Evolutionary conservation across 2,113 vertebrate species (phyloP).

Genomic region (Piprites chloris): DNA sequence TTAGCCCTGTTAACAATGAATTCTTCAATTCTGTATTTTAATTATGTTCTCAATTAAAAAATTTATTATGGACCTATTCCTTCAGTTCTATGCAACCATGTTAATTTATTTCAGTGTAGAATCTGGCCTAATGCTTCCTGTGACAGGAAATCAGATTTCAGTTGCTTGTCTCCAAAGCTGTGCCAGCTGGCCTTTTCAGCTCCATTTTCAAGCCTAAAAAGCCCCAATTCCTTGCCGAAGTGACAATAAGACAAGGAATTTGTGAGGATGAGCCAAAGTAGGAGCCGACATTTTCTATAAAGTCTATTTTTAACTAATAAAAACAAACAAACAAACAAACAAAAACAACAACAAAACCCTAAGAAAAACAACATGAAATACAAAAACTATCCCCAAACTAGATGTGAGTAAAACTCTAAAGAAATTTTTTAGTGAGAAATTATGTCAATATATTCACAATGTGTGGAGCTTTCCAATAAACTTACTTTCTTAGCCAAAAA

Average conservation of each 20-base stretch:
- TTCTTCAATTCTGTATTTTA: neutral
- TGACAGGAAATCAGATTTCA: neutral
- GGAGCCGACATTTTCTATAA: neutral
- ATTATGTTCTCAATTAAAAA: neutral
- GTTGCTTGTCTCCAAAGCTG: fast-evolving
- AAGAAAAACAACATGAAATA: neutral
- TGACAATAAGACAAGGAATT: neutral
- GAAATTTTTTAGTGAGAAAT: neutral
- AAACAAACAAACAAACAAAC: no score
- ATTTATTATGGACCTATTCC: neutral
- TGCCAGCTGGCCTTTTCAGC: neutral
- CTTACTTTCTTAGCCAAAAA: neutral
- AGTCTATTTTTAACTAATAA: neutral
- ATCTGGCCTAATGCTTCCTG: neutral
- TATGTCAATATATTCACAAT: neutral
- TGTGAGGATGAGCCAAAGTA: neutral
- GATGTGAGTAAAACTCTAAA: neutral
- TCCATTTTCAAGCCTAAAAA: neutral
- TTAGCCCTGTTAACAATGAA: neutral
- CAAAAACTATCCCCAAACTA: fast-evolving
- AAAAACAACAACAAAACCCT: neutral
- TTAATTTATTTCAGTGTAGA: neutral
- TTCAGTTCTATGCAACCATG: neutral
- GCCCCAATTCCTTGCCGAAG: neutral
- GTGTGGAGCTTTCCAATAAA: neutral